Base-by-base conservation (phyloP, 2,888 invertebrate genomes). In the Phengaris arion region DNA sequence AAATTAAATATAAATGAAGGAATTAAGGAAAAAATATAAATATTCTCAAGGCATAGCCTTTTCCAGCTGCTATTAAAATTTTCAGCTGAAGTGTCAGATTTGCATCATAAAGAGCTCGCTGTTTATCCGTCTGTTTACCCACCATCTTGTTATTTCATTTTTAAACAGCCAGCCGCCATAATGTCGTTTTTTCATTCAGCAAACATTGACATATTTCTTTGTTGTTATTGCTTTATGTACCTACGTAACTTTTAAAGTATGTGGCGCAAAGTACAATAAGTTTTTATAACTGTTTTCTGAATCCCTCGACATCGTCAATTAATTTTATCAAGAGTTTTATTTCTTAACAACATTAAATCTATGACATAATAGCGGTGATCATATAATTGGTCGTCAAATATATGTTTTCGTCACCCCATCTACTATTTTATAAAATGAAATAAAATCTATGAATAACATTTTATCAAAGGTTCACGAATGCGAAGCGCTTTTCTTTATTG, bases 31-130 rank as follows among this genome's bases (percentile, higher is more conserved):
- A 52, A 52, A 69, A 69, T n/a, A 74, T 77, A 78, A 77, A 79
- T 77, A 78, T 77, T 78, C 78, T 74, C 57, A 76, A 78, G 78
- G 78, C 79, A 70, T 55, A 75, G 76, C 75, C 78, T 75, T 75
- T 76, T 77, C 64, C 74, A 72, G 76, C 76, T 70, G 22, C 64
- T 72, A 74, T 76, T 78, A 77, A 78, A 78, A 76, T 78, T 74
- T 75, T 78, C 69, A 75, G 57, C 77, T 76, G 70, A 74, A 79
- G 79, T 78, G 77, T 76, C 74, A 77, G 54, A 78, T 81, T 78
- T 80, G 81, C 83, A 81, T 82, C 81, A 82, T 81, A 84, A 83
- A 84, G 78, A 70, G n/a, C 45, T 35, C 76, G 35, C 77, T 77
- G 77, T 79, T 77, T 79, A 77, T 77, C 77, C 74, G 48, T 78